Base-by-base conservation (phyloP, 2,797 vertebrate species). In the Zenarchopterus dispar region DNA sequence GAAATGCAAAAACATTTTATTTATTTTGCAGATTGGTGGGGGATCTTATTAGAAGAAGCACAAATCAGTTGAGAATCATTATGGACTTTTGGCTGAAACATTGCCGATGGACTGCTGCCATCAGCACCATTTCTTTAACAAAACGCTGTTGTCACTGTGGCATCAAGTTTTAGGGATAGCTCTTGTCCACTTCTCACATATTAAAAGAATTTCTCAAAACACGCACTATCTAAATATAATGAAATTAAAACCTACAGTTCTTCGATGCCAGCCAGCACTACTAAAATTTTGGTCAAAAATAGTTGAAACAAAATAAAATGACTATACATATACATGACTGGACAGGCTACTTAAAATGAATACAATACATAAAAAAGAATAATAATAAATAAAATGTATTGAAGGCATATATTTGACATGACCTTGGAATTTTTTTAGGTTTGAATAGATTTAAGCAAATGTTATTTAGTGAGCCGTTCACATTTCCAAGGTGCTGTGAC, bases 1-100 rank as follows among this genome's bases (percentile, higher is more conserved):
- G 86, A 81, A 84, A 85, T 75, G 72, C 74, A 73, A 70, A 80
- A 61, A 53, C 47, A 49, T 39, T 5, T 39, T 39, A 15, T 39
- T 36, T 36, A 10, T 9, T 36, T 13, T 15, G 36, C 5, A 1
- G 28, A 28, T 39, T 15, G 36, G 13, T 8, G 33, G 36, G 36
- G 13, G 13, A 76, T 71, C 73, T 80, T 53, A 46, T 4, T 42
- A 62, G 79, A 81, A 84, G 13, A 39, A 15, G 36, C 36, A 39
- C 36, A 39, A 39, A 39, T 39, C 36, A 39, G 8, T 39, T 39
- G 13, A 51, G 77, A 81, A 77, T 84, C 75, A 82, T 83, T 83
- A 79, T 52, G 62, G 22, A 49, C 67, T 31, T 47, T 78, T 49
- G 16, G 62, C 45, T 15, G 11, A 15, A 39, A 39, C 13, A 13